Evolutionary conservation across 2,888 invertebrate species (phyloP).

Genomic region (Fragum fragum): DNA sequence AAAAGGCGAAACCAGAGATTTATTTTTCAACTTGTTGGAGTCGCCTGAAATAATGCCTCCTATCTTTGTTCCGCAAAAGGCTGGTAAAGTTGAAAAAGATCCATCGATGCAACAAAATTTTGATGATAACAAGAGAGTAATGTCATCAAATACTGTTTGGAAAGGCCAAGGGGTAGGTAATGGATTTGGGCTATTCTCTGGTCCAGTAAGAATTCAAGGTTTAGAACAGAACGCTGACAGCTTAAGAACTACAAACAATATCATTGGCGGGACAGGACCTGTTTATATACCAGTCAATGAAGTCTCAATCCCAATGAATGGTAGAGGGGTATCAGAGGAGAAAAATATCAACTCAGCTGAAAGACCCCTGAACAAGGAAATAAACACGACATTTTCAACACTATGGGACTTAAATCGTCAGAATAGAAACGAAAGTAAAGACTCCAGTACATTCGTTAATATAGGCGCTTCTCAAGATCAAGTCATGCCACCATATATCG

Average conservation of each 20-base stretch:
- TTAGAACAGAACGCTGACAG: not conserved
- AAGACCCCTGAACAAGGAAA: not conserved
- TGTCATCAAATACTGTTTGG: constrained; percentile 25
- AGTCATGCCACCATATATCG: constrained; percentile 11
- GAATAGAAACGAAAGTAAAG: not conserved
- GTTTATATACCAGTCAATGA: constrained; percentile 21
- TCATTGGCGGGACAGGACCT: constrained; percentile 6
- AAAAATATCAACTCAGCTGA: not conserved
- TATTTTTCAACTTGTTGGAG: not conserved
- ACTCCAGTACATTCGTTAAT: not conserved
- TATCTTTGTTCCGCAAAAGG: not conserved
- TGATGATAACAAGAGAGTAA: not conserved
- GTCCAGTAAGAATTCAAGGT: not conserved
- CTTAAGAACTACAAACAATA: not conserved
- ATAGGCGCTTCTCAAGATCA: not conserved
- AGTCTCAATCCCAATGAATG: constrained; percentile 8
- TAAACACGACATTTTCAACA: constrained; percentile 27
- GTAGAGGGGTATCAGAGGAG: not conserved
- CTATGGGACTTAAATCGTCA: constrained; percentile 37
- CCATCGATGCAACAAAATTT: not conserved
- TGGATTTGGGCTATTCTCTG: not conserved
- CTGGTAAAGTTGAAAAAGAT: not conserved
- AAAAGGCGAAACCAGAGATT: not conserved
- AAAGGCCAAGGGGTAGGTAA: constrained; percentile 16
- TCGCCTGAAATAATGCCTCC: constrained; percentile 39